phyloP scores from a whole-genome alignment of 2,797 vertebrate species.

The Mormyrops boulengeri region DNA sequence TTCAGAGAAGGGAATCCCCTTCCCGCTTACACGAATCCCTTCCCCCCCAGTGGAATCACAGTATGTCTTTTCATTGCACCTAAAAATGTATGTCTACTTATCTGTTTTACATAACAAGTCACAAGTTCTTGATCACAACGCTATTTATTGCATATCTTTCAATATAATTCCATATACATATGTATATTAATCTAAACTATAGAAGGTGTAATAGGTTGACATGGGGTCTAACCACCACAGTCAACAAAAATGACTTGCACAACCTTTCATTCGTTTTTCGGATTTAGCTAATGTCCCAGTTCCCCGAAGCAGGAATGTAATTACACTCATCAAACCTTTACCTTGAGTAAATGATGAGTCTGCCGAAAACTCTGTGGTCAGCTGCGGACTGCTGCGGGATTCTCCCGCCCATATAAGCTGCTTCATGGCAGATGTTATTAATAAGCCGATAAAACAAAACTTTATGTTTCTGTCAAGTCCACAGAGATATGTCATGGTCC shows the following conservation, averaged over 20 bases:
- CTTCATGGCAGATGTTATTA: background rate
- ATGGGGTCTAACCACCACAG: background rate
- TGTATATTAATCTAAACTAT: background rate
- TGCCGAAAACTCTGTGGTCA: background rate
- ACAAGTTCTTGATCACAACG: background rate
- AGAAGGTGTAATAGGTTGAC: background rate
- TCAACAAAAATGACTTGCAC: background rate
- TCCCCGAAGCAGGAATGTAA: background rate
- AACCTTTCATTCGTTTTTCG: background rate
- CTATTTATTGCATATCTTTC: background rate
- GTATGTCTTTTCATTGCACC: background rate
- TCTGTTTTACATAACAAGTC: background rate
- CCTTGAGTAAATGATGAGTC: background rate
- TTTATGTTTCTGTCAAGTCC: background rate
- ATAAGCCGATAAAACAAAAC: background rate
- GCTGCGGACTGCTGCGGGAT: background rate
- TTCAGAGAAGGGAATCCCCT: too few species aligned
- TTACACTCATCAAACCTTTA: background rate
- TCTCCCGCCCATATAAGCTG: background rate
- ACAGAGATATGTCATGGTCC: background rate
- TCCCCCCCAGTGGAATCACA: background rate
- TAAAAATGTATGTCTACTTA: background rate
- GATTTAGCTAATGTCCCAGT: background rate
- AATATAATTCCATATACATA: background rate
- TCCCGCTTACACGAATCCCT: too few species aligned